A percentile compares a stretch with the other conserved stretches of the same genome.
These are phyloP conservation scores for Ectemnius lituratus DNA, from an alignment of 2,888 invertebrate species.

Conservation along the genomic window DNA sequence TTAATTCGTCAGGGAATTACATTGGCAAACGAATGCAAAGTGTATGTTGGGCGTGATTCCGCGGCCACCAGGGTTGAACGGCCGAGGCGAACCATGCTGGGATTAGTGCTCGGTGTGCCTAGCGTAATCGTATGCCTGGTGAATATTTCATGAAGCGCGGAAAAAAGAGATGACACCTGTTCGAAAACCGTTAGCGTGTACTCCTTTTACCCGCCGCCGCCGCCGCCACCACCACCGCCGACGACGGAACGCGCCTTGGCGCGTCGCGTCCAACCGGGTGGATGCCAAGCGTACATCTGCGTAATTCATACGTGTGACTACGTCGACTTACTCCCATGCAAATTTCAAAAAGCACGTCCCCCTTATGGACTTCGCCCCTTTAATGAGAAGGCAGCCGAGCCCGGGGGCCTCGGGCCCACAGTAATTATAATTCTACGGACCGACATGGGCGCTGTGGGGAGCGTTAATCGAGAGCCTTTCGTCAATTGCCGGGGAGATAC, in stretches of 20 bases:
- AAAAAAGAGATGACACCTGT: constrained; percentile 73
- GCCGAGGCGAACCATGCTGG: constrained; percentile 55
- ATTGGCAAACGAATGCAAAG: constrained; percentile 60
- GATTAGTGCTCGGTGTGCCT: constrained; percentile 58
- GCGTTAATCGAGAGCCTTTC: too few relatives aligned
- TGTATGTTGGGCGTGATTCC: constrained; percentile 62
- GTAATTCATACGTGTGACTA: too few relatives aligned
- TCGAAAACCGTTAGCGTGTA: constrained; percentile 68
- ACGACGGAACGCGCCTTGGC: too few relatives aligned
- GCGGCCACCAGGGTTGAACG: constrained; percentile 48
- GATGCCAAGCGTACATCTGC: constrained; percentile 58
- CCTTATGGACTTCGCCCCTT: not conserved
- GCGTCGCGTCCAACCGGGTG: too few relatives aligned
- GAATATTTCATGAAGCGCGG: constrained; percentile 73
- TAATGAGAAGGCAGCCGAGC: too few relatives aligned
- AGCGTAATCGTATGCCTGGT: constrained; percentile 71
- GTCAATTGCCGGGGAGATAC: too few relatives aligned
- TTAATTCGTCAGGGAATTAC: constrained; percentile 49
- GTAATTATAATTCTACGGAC: too few relatives aligned
- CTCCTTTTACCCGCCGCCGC: constrained; percentile 67
- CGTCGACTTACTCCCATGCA: constrained; percentile 65
- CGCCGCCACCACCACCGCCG: constrained; percentile 35
- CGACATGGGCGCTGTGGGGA: too few relatives aligned
- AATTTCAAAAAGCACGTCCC: constrained; percentile 63
- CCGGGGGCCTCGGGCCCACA: too few relatives aligned